Conservation (phyloP, 2,113 vertebrate species). For the Lagopus leucura region DNA sequence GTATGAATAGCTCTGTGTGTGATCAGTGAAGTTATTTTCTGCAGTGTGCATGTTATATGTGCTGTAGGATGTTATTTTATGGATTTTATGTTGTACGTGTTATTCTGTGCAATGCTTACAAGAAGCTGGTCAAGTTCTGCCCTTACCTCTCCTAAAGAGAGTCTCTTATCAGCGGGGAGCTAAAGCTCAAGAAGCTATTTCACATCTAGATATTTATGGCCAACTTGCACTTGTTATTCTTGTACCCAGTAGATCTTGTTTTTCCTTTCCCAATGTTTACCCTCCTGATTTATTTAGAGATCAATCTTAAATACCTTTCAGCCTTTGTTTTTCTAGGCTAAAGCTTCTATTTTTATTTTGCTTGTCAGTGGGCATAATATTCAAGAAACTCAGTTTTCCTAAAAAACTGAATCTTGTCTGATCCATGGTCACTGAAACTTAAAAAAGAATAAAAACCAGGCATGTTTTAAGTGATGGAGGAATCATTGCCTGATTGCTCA, state of each 20-base stretch:
- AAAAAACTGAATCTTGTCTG: neutral
- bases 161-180: neutral
- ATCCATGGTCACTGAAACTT: neutral
- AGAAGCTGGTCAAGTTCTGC: neutral
- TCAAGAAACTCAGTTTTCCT: conserved; percentile 20
- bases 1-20: neutral
- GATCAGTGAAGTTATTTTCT: neutral
- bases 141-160: neutral
- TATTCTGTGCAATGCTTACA: neutral
- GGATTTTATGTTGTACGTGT: no score
- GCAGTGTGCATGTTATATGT: neutral
- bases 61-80: no score
- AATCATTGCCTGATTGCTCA: neutral
- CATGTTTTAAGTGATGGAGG: neutral
- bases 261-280: neutral
- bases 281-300: conserved; percentile 51
- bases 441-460: neutral
- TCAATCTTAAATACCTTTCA: neutral
- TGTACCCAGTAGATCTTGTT: neutral
- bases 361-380: conserved; percentile 25
- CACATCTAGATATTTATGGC: neutral
- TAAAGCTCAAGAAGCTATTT: neutral
- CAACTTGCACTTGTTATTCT: neutral
- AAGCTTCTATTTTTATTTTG: conserved; percentile 49
- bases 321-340: conserved; percentile 69